phyloP scores from a whole-genome alignment of 2,797 vertebrate species.

The Muscicapa comitata region DNA sequence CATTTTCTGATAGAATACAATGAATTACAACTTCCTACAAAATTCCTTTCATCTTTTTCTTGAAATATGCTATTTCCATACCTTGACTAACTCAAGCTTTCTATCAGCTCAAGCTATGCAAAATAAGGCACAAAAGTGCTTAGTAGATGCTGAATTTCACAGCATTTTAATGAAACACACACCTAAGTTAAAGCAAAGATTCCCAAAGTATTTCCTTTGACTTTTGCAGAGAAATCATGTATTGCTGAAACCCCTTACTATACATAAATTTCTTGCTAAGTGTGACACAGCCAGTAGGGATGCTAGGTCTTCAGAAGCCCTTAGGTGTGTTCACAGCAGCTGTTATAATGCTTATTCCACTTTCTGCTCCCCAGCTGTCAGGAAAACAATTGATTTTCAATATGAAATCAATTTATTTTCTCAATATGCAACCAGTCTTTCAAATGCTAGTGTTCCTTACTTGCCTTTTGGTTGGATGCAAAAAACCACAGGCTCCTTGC shows the following conservation, averaged over 20 bases:
- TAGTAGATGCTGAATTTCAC: not conserved
- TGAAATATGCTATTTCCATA: not conserved
- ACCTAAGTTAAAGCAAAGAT: not conserved
- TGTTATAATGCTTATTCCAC: not conserved
- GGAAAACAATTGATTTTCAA: conserved; percentile 71
- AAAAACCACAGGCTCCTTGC: conserved; percentile 65
- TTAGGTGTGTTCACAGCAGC: not conserved
- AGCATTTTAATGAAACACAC: not conserved
- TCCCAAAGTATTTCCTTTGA: not conserved
- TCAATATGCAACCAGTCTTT: conserved; percentile 78
- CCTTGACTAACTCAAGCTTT: not conserved
- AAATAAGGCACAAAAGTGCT: not conserved
- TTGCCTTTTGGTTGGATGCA: conserved; percentile 72
- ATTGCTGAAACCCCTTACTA: not conserved
- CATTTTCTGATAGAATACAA: not conserved
- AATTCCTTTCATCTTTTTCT: not conserved
- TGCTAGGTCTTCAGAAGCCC: not conserved
- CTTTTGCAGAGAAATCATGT: not conserved
- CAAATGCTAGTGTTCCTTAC: conserved; percentile 57
- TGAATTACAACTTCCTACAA: not conserved
- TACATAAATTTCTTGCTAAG: not conserved
- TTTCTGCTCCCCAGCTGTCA: conserved; percentile 32
- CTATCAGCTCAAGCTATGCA: not conserved
- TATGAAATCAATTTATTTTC: conserved; percentile 59
- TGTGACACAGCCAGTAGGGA: not conserved